These are phyloP conservation scores for Mustela nigripes DNA, from an alignment of 2,113 vertebrate genomes.

Conservation along the genomic window DNA sequence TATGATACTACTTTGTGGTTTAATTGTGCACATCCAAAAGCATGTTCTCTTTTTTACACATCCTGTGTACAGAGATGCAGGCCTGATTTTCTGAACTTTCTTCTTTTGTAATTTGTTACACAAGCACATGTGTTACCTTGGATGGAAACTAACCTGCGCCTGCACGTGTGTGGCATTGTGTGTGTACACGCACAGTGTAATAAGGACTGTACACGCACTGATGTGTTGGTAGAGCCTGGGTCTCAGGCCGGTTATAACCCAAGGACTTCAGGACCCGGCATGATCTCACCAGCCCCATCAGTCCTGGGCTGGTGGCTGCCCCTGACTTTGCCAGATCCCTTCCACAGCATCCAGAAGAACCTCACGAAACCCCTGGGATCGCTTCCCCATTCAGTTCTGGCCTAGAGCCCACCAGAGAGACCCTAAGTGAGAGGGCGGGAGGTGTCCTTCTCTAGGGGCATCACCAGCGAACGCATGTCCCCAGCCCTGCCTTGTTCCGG, in stretches of 20 bases:
- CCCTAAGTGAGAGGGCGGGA: fast-evolving
- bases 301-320: background rate
- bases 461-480: fast-evolving
- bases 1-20: background rate
- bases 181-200: background rate
- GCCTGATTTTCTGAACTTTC: background rate
- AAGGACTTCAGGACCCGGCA: background rate
- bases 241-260: background rate
- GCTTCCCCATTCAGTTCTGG: background rate
- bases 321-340: no score
- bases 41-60: background rate
- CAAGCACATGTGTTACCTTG: background rate
- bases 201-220: fast-evolving
- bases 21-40: background rate
- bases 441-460: background rate
- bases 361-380: no score
- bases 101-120: background rate
- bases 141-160: background rate
- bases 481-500: background rate
- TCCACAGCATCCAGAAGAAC: background rate
- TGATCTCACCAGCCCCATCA: background rate
- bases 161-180: background rate
- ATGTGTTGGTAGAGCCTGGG: background rate
- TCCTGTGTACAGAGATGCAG: background rate
- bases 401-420: background rate